Conservation (phyloP, 2,113 vertebrate species). For the Paracanthobrama guichenoti region DNA sequence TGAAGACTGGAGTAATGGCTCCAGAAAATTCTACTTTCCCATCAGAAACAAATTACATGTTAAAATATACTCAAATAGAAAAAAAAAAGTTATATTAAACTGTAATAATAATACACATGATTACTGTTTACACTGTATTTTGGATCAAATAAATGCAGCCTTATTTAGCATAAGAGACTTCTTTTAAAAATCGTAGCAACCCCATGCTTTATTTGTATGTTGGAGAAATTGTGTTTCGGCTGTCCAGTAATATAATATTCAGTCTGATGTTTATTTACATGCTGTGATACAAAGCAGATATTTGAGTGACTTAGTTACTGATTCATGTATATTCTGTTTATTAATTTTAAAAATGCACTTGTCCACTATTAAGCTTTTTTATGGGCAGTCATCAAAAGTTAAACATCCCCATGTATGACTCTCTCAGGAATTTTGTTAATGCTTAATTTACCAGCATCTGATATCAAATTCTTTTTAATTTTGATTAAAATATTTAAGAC, state of each 20-base stretch:
- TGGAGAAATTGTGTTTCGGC: neutral
- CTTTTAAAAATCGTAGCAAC: neutral
- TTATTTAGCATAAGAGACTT: neutral
- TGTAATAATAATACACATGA: neutral
- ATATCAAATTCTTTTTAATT: neutral
- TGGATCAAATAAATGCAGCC: neutral
- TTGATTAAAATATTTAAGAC: neutral
- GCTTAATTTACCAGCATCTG: neutral
- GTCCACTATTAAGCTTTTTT: constrained; percentile 11
- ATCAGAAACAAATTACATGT: too few relatives aligned
- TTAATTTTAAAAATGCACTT: neutral
- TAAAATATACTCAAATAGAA: too few relatives aligned
- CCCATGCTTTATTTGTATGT: neutral
- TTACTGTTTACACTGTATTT: neutral
- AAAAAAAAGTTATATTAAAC: neutral
- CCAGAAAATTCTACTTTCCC: too few relatives aligned
- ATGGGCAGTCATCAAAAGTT: constrained; percentile 10
- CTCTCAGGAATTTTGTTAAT: neutral
- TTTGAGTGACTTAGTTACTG: neutral
- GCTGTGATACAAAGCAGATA: neutral
- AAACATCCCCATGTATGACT: neutral
- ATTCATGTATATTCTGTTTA: constrained; percentile 19
- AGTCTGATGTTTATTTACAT: constrained; percentile 14
- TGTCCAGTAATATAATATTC: constrained; percentile 5
- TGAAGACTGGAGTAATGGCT: too few relatives aligned